Evolutionary conservation across 2,888 invertebrate genomes (phyloP), one percentile per base, ranked within the genome.

Genomic region (Caradrina kadenii): DNA sequence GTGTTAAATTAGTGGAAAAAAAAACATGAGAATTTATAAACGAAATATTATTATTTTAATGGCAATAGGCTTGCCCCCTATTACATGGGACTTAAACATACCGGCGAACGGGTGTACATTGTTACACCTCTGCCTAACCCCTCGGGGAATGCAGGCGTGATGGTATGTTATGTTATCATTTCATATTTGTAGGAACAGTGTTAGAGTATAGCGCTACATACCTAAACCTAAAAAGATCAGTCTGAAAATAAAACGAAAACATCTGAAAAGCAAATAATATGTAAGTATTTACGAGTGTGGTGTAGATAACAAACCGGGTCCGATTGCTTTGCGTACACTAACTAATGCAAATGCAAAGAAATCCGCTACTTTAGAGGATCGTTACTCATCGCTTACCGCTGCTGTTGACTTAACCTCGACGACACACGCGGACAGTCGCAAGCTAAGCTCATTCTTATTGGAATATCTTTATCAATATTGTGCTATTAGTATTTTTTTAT

Each of bases 291-390:
- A 90, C 82, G 83, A 79, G 76, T 73, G 73, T 84, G 79, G 84
- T 90, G 81, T 86, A 73, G 83, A 81, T 84, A 88, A 86, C 87
- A 89, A 87, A 82, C 87, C 86, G 82, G 82, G 79, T 83, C 80
- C 81, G 85, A 77, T 86, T 83, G 75, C 79, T 84, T 74, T 68
- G 80, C 69, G 77, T 80, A 77, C 83, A 81, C 86, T 86, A 89
- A 90, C 87, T 89, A 89, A 93, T 92, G 90, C 89, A 90, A 91
- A 91, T 89, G 88, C 86, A 87, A 87, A 89, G 90, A 90, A 91
- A 93, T 93, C 93, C 88, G 90, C 91, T 92, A 91, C 90, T 94
- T 93, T 92, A 93, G 89, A 86, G 88, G 87, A 87, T 91, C 92
- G 86, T 94, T 91, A 92, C 88, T 94, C 92, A 93, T 84, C 89